Evolutionary conservation across 2,888 invertebrate species (phyloP).

Genomic region (Platerodrilus igneus): DNA sequence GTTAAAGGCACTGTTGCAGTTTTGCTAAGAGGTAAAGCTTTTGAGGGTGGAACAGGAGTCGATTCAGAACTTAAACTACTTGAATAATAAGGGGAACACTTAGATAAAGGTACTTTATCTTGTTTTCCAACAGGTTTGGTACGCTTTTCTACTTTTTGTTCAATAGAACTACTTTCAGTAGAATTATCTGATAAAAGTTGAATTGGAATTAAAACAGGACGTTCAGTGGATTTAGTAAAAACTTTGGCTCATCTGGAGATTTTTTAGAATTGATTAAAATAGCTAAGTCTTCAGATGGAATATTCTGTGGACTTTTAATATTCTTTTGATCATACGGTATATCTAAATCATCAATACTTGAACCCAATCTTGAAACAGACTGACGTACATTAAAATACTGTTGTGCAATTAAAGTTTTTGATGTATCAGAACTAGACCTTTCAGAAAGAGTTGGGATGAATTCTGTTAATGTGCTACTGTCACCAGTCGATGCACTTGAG

Average conservation of each 20-base stretch:
- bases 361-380: constrained; percentile 38
- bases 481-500: constrained; percentile 42
- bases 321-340: constrained; percentile 33
- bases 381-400: constrained; percentile 37
- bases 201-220: constrained; percentile 51
- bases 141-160: constrained; percentile 43
- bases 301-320: constrained; percentile 42
- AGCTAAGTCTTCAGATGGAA: constrained; percentile 44
- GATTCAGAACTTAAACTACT: constrained; percentile 72
- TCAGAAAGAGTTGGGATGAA: constrained; percentile 74
- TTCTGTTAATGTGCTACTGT: constrained; percentile 53
- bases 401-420: constrained; percentile 66
- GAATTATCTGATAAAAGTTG: constrained; percentile 51
- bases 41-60: constrained; percentile 59
- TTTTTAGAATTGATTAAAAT: constrained; percentile 29
- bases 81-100: constrained; percentile 71
- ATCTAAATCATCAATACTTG: constrained; percentile 41
- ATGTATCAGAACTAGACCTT: constrained; percentile 71
- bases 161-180: constrained; percentile 51
- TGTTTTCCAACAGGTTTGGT: constrained; percentile 42
- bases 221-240: constrained; percentile 51
- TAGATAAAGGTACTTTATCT: constrained; percentile 52
- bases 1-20: constrained; percentile 49
- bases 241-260: constrained; percentile 28
- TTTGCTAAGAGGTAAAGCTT: constrained; percentile 60